Conservation (phyloP, 2,888 invertebrate genomes). For the Caenorhabditis sinica region DNA sequence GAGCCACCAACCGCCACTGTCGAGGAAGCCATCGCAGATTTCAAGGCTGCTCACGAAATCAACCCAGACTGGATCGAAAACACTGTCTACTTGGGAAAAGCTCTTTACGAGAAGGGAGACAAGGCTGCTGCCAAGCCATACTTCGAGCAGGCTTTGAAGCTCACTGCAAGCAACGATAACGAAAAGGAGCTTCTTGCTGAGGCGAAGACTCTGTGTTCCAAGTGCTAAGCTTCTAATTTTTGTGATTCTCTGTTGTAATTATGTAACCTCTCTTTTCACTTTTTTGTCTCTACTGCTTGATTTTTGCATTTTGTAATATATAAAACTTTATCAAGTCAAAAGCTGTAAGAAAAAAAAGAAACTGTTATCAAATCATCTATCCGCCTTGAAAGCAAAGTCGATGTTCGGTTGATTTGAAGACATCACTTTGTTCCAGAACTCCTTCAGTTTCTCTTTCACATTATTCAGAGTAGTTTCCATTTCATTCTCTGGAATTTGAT, state of each 20-base stretch:
- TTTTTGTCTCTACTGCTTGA: background rate
- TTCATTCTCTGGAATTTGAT: constrained; percentile 35
- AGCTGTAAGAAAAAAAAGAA: background rate
- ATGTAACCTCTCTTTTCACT: constrained; percentile 20
- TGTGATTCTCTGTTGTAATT: constrained; percentile 22
- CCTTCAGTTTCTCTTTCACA: constrained; percentile 29
- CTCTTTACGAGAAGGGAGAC: constrained; percentile 76
- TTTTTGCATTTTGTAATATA: constrained; percentile 23
- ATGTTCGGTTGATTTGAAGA: constrained; percentile 6
- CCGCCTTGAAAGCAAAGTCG: constrained; percentile 58
- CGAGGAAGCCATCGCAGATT: constrained; percentile 77
- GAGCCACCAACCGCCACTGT: constrained; percentile 76
- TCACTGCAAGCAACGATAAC: constrained; percentile 68
- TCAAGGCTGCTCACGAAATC: constrained; percentile 82
- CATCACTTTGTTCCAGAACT: constrained; percentile 47
- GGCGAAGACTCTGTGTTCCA: constrained; percentile 66
- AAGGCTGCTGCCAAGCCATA: constrained; percentile 75
- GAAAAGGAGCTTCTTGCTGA: constrained; percentile 73
- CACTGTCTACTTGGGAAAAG: constrained; percentile 84
- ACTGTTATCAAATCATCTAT: background rate
- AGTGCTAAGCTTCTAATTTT: constrained; percentile 58
- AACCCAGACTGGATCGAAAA: constrained; percentile 85
- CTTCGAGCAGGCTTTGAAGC: constrained; percentile 68
- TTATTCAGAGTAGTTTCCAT: constrained; percentile 35
- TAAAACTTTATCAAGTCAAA: background rate